phyloP scores from a whole-genome alignment of 2,113 vertebrate genomes.

The Engystomops pustulosus region DNA sequence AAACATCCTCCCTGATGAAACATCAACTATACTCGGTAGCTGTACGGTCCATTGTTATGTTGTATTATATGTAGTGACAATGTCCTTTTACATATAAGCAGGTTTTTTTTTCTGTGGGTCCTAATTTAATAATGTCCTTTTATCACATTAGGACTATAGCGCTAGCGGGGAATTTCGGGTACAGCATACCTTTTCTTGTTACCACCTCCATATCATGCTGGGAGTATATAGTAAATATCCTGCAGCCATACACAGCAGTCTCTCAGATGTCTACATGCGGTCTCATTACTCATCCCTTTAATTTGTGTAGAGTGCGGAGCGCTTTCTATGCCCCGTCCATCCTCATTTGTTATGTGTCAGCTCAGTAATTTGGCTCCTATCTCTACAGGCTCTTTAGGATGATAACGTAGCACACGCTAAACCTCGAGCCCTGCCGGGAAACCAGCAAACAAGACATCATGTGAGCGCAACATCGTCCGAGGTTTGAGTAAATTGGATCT shows the following conservation, averaged over 20 bases:
- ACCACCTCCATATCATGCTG: not conserved
- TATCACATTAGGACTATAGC: too few species aligned
- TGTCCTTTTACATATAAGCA: too few species aligned
- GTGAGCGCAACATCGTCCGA: not conserved
- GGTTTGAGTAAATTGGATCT: not conserved
- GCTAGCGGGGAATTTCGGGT: too few species aligned
- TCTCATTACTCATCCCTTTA: not conserved
- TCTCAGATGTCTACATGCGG: not conserved
- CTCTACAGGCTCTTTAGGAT: not conserved
- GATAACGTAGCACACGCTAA: not conserved
- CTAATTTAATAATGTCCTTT: too few species aligned
- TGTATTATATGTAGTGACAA: too few species aligned
- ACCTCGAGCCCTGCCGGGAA: constrained; percentile 4
- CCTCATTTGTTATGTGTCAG: constrained; percentile 3
- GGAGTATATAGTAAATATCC: not conserved
- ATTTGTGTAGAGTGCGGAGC: not conserved
- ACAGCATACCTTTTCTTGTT: not conserved
- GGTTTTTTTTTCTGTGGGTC: too few species aligned
- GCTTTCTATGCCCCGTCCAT: not conserved
- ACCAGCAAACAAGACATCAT: not conserved
- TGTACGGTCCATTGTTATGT: too few species aligned
- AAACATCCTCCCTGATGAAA: too few species aligned
- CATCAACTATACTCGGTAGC: too few species aligned
- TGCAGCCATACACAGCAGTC: not conserved
- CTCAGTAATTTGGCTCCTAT: not conserved